Base-by-base conservation (phyloP, 2,888 invertebrate genomes). In the Eupithecia centaureata region DNA sequence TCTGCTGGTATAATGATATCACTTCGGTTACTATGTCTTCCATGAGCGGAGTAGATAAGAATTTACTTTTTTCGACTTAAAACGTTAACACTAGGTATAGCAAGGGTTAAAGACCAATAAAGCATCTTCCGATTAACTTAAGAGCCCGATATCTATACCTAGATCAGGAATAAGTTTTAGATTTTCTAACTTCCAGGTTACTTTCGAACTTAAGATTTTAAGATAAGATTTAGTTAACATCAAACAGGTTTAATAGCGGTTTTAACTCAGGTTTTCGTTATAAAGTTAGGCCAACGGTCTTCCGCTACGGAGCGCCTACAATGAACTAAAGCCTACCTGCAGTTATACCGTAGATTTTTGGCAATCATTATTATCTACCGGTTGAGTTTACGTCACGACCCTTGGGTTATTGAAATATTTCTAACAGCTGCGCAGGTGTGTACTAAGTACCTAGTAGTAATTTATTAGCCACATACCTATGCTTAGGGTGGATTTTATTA, bases 11-110 rank as follows among this genome's bases (percentile, higher is more conserved):
- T 15, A 94, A 81, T 8, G 83, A 82, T 56, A 88, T 72, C 13
- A 95, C 85, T 54, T 73, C 79, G 33, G 86, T 79, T 2, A 92
- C 83, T 63, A 94, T 86, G 76, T 90, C 88, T 68, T 87, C 90
- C 90, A 92, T 87, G 2, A 28, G 8, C 15, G 5, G 2, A 12
- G 8, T 1, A 3, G 13, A 0, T 2, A 12, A 25, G 5, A 18
- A 42, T 18, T 33, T 51, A 25, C 22, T 2, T 22, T 25, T 51
- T 13, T 25, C 5, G 4, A 54, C 10, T 51, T 10, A 18, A 22
- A 22, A 18, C 0, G 10, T 22, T 12, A 3, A 22, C 22, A 22
- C 12, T 12, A 10, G n/a, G n/a, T n/a, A n/a, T n/a, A n/a, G 10
- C 12, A 12, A 47, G n/a, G 5, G 42, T 18, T 1, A 22, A 47